phyloP scores from a whole-genome alignment of 2,888 invertebrate genomes.

The Thumatha senex region DNA sequence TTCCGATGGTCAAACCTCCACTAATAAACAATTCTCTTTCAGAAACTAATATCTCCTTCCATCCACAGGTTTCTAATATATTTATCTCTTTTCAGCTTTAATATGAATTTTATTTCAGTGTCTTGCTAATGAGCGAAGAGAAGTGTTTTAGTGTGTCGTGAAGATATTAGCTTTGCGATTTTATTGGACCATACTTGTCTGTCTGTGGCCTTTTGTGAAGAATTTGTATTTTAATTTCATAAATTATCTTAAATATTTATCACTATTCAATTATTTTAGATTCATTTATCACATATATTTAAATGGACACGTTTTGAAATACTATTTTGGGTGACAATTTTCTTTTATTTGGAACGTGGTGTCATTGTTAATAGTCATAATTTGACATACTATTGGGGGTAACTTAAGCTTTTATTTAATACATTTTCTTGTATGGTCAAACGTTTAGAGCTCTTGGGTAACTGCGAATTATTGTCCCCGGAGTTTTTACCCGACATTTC shows the following conservation, averaged over 20 bases:
- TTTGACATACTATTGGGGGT: no score
- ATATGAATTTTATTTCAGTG: conserved; percentile 54
- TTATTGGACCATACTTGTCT: not conserved
- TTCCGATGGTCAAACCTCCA: conserved; percentile 25
- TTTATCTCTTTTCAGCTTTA: conserved; percentile 64
- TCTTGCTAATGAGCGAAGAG: conserved; percentile 32
- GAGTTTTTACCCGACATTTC: no score
- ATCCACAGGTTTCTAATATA: conserved; percentile 62
- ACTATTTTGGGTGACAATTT: no score
- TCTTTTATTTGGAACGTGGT: no score
- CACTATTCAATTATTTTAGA: not conserved
- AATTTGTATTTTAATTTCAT: not conserved
- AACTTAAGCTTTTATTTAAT: no score
- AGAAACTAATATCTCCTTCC: conserved; percentile 51
- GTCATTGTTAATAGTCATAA: no score
- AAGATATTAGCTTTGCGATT: conserved; percentile 26
- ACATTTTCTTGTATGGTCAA: no score
- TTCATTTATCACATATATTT: not conserved
- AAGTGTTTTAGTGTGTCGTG: conserved; percentile 26
- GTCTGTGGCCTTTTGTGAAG: conserved; percentile 4
- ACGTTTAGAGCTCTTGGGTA: no score
- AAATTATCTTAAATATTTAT: not conserved
- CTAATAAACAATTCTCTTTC: conserved; percentile 29
- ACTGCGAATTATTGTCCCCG: no score
- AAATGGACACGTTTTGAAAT: no score